A percentile compares a stretch with the other conserved stretches of the same genome.
These are phyloP conservation scores for Pelecanoides urinatrix DNA, from an alignment of 2,113 vertebrate species.

Conservation along the genomic window DNA sequence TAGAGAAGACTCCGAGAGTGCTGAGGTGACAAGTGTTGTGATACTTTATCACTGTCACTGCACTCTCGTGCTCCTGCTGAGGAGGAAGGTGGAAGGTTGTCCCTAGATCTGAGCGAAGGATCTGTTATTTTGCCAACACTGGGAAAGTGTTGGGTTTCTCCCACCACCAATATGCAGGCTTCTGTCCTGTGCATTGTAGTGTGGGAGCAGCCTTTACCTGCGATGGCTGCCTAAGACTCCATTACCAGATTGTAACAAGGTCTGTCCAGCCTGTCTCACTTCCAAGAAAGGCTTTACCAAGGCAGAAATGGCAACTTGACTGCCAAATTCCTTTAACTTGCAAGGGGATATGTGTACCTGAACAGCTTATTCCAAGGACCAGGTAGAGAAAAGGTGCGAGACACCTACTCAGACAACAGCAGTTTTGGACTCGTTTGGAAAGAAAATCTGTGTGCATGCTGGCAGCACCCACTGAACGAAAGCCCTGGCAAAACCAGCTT, in stretches of 20 bases:
- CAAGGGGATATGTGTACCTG: rapidly evolving
- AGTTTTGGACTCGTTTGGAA: not conserved
- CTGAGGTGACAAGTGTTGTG: not conserved
- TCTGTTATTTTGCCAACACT: not conserved
- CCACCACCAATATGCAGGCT: not conserved
- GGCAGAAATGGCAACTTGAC: not conserved
- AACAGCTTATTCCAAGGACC: not conserved
- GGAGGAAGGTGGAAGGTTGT: not conserved
- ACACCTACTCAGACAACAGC: not conserved
- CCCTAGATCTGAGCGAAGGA: not conserved
- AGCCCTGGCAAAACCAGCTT: not conserved
- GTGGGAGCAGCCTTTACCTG: not conserved
- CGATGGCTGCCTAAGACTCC: not conserved
- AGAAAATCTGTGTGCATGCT: not conserved
- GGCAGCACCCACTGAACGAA: not conserved
- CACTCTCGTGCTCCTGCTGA: not conserved
- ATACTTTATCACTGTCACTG: not conserved
- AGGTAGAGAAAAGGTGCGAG: not conserved
- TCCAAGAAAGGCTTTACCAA: not conserved
- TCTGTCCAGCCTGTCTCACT: not conserved
- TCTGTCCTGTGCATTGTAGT: not conserved
- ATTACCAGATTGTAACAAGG: too few relatives aligned
- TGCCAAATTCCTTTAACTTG: not conserved
- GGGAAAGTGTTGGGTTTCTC: not conserved
- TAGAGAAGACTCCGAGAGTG: not conserved